Base-by-base conservation (phyloP, 2,797 vertebrate genomes). In the Carapus acus region DNA sequence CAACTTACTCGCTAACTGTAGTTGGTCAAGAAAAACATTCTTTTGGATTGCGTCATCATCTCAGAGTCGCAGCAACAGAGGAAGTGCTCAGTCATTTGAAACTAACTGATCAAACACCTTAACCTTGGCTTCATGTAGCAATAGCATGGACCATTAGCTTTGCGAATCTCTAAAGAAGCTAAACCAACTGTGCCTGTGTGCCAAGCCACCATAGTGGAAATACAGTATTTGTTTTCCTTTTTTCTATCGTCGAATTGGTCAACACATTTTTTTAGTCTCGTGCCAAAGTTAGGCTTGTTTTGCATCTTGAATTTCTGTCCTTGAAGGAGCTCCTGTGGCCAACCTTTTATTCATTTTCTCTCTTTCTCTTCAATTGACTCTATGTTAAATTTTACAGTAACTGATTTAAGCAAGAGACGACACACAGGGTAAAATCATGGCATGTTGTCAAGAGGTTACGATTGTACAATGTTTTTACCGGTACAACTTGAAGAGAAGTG, bases 41-140 rank as follows among this genome's bases (percentile, higher is more conserved):
- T 65, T 68, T 78, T 68, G 71, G 73, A 67, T 66, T 67, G 65
- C 68, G 39, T 46, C n/a, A n/a, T n/a, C n/a, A n/a, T n/a, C n/a
- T n/a, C n/a, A n/a, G n/a, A n/a, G n/a, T 46, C 65, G 43, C 67
- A 57, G 52, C 19, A 33, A 69, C 69, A 56, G 18, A 61, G 23
- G 36, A 41, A 62, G 52, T 50, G 54, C 57, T 8, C 51, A 60
- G 77, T 75, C 77, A 76, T 48, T 65, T 75, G 74, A 75, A 82
- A 76, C 58, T 58, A 63, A 49, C 62, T 74, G 66, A 76, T 77
- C 71, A 80, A 73, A 74, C 49, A 6, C 31, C 51, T 44, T 42
- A 45, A 65, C 57, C 23, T 2, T 1, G 44, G 13, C 65, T 71
- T 46, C 69, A 69, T 65, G 71, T 72, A 62, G 57, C 65, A 47